Base-by-base conservation (phyloP, 1,140 invertebrate species). In the Scylla paramamosain region DNA sequence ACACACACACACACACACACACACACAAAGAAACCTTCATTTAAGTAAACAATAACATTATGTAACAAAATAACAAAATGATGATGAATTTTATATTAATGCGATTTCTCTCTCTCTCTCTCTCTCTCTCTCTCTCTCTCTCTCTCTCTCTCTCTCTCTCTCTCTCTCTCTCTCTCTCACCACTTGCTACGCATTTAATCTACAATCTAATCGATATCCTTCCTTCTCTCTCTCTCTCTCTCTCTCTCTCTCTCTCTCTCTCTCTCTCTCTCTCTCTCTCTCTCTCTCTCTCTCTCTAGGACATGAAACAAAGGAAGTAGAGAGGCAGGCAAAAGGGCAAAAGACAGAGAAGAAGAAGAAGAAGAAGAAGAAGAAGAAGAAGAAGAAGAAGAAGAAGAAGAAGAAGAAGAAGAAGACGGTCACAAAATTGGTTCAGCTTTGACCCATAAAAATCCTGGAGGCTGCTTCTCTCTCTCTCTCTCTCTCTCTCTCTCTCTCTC, bases 311-410 rank as follows among this genome's bases (percentile, higher is more conserved):
- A 77, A 20, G 20, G 52, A 0, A 59, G 39, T 39, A 2, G 20
- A 12, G 67, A 20, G 67, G n/a, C 59, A 77, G 67, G 67, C 20
- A 77, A n/a, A 59, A 59, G 52, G 20, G 20, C 12, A 59, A 4
- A 25, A 77, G 16, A 77, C 6, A n/a, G 20, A n/a, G 67, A 77
- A 77, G 67, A 77, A 77, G 67, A 77, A 77, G 67, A 77, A 77
- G 67, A 77, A 77, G 67, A 77, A 77, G 67, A 77, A 77, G 67
- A 77, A 77, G 67, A 77, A 77, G 67, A 77, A n/a, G n/a, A 77
- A 77, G 20, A 77, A n/a, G 20, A 77, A n/a, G 20, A 77, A 77
- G 67, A 77, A 59, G 52, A 77, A 77, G 20, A 67, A 67, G 10
- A 67, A 67, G 20, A 67, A 67, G 20, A 20, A 67, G 20, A 67